These are phyloP conservation scores for Helostoma temminkii DNA, from an alignment of 2,797 vertebrate species.

Conservation along the genomic window DNA sequence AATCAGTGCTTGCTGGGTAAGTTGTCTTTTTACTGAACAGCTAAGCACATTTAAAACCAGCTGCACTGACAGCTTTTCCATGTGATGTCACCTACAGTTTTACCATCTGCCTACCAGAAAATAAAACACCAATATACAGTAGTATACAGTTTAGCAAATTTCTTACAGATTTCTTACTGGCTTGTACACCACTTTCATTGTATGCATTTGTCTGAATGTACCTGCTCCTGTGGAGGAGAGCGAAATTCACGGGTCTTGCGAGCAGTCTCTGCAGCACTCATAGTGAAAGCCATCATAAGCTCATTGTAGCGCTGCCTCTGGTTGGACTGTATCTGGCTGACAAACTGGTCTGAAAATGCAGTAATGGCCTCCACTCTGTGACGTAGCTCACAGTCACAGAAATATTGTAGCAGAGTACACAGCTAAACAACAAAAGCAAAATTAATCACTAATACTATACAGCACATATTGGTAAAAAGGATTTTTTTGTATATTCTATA, in stretches of 20 bases:
- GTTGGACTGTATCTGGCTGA: conserved; percentile 90
- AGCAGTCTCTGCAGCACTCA: conserved; percentile 93
- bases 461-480: not conserved
- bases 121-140: too few species aligned
- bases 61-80: not conserved
- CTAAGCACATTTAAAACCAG: not conserved
- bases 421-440: conserved; percentile 81
- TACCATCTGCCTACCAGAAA: too few species aligned
- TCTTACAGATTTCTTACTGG: not conserved
- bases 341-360: conserved; percentile 91
- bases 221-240: conserved; percentile 95
- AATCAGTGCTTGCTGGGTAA: not conserved
- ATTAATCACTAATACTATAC: not conserved
- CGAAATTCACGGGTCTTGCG: conserved; percentile 94
- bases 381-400: conserved; percentile 95
- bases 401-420: conserved; percentile 95
- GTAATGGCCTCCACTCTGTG: conserved; percentile 94
- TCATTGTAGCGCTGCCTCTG: conserved; percentile 90
- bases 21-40: not conserved
- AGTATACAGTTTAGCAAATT: too few species aligned
- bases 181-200: not conserved
- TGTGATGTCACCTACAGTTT: not conserved
- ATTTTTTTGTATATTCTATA: not conserved
- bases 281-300: conserved; percentile 92
- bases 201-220: conserved; percentile 47